Percentiles rank a stretch among this genome's conserved stretches.
These are phyloP conservation scores for Rhabditoides inermis DNA, from an alignment of 2,888 invertebrate species.

Conservation along the genomic window DNA sequence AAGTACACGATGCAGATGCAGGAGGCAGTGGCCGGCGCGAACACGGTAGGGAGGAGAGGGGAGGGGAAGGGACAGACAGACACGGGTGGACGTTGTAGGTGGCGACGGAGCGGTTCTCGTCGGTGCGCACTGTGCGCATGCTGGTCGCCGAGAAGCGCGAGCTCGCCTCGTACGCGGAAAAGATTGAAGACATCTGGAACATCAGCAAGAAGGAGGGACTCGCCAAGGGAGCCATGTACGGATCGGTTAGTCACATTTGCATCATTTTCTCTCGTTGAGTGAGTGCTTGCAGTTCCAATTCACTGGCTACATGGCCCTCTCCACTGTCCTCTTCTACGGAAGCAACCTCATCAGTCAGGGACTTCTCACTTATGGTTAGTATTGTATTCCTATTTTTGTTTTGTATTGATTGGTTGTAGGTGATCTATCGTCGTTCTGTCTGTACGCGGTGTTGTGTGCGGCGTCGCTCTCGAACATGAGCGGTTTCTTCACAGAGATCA, in stretches of 20 bases:
- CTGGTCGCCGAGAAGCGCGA: constrained; percentile 80
- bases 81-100: constrained; percentile 45
- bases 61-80: neutral
- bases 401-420: constrained; percentile 61
- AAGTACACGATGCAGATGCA: constrained; percentile 72
- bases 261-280: constrained; percentile 7
- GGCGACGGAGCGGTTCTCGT: constrained; percentile 82
- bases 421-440: constrained; percentile 79
- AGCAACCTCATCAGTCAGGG: constrained; percentile 45
- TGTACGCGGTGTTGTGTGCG: constrained; percentile 66
- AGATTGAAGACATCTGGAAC: constrained; percentile 65
- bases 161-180: constrained; percentile 54
- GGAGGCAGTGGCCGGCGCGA: constrained; percentile 61
- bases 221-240: constrained; percentile 81
- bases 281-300: constrained; percentile 39
- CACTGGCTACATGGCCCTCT: constrained; percentile 46
- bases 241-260: constrained; percentile 62
- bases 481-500: constrained; percentile 83
- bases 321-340: constrained; percentile 49
- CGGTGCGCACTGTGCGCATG: constrained; percentile 82
- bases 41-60: constrained; percentile 59
- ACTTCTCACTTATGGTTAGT: constrained; percentile 42
- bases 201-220: constrained; percentile 78
- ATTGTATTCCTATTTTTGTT: neutral
- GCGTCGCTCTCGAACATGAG: constrained; percentile 60